Evolutionary conservation across 2,797 vertebrate species (phyloP).

Genomic region (Bradypodion ventrale): DNA sequence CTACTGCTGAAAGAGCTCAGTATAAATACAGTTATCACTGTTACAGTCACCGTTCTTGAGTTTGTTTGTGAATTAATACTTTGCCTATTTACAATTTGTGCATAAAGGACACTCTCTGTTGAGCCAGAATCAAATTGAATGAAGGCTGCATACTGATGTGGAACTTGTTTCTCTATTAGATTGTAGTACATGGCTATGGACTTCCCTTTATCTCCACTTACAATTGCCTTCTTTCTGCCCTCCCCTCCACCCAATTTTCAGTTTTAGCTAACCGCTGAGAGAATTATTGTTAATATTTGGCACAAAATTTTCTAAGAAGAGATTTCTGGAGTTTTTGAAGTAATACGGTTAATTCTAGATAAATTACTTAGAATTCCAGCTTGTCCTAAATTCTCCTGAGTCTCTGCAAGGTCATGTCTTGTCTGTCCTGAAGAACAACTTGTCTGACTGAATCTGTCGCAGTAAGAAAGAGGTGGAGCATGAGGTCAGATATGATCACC

Average conservation of each 20-base stretch:
- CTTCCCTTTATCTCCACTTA: background rate
- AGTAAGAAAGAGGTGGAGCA: conserved; percentile 50
- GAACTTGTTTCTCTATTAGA: background rate
- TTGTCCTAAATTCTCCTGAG: conserved; percentile 53
- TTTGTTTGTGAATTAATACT: background rate
- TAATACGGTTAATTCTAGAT: conserved; percentile 65
- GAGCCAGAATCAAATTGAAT: too few species aligned
- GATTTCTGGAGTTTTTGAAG: conserved; percentile 44
- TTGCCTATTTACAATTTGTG: background rate
- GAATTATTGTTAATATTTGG: conserved; percentile 40
- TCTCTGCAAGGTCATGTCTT: conserved; percentile 55
- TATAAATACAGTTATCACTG: background rate
- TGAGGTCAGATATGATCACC: conserved; percentile 38
- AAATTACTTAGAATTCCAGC: conserved; percentile 69
- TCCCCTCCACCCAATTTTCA: background rate
- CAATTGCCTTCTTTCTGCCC: conserved; percentile 21
- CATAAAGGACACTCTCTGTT: too few species aligned
- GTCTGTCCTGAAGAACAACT: conserved; percentile 46
- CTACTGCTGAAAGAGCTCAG: background rate
- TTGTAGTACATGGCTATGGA: background rate
- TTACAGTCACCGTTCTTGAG: too few species aligned
- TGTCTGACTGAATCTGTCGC: conserved; percentile 59
- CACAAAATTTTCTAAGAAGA: conserved; percentile 52
- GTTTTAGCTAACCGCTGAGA: conserved; percentile 53
- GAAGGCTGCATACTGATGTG: too few species aligned